Evolutionary conservation across 2,113 vertebrate genomes (phyloP).

Genomic region (Alaudala cheleensis): DNA sequence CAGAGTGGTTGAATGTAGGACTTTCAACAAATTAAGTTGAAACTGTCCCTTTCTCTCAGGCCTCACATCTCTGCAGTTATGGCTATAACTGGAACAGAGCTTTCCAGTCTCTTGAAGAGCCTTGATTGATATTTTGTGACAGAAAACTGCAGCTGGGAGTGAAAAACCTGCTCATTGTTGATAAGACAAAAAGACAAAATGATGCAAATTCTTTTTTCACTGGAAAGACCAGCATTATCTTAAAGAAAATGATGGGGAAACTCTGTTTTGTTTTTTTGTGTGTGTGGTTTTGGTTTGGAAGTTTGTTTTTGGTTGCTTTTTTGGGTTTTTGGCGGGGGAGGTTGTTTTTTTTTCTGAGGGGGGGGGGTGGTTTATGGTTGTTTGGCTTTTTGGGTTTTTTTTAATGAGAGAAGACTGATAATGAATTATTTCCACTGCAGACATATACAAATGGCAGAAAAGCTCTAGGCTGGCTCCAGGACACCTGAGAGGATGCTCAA

Average conservation of each 20-base stretch:
- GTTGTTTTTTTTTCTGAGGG: too few species aligned
- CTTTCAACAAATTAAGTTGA: not conserved
- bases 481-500: not conserved
- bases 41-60: not conserved
- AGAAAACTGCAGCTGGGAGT: not conserved
- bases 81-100: not conserved
- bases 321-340: too few species aligned
- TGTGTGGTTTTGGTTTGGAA: not conserved
- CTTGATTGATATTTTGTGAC: not conserved
- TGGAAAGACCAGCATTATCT: not conserved
- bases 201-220: not conserved
- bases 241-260: not conserved
- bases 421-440: not conserved
- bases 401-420: not conserved
- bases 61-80: not conserved
- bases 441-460: not conserved
- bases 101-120: not conserved
- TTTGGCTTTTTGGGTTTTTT: not conserved
- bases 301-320: too few species aligned
- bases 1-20: not conserved
- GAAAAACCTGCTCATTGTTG: not conserved
- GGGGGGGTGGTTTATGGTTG: too few species aligned
- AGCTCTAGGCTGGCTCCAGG: not conserved
- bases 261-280: rapidly evolving
- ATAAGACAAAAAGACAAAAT: not conserved